Conservation (phyloP, 2,888 invertebrate genomes). For the Drosophila prolongata region DNA sequence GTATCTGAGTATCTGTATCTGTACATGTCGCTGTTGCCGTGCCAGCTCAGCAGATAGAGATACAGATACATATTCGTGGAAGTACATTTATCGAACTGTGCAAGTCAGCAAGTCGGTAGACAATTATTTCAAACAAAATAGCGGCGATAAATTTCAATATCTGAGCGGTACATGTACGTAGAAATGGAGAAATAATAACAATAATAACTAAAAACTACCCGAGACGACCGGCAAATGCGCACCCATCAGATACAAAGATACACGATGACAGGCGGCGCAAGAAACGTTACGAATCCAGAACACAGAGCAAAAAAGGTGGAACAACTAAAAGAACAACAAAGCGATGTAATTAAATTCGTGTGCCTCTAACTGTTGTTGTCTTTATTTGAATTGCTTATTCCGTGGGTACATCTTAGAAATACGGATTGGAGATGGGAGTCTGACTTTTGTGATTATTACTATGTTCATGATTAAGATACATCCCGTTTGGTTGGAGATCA, state of each 20-base stretch:
- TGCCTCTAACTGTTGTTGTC: slow-evolving; percentile 42
- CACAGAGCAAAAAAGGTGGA: slow-evolving; percentile 38
- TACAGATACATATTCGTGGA: slow-evolving; percentile 44
- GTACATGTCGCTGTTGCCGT: slow-evolving; percentile 11
- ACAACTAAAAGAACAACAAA: slow-evolving; percentile 49
- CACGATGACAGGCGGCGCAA: slow-evolving; percentile 36
- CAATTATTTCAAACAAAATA: slow-evolving; percentile 75
- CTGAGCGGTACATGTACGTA: slow-evolving; percentile 65
- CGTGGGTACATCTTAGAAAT: slow-evolving; percentile 19
- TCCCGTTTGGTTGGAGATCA: no score
- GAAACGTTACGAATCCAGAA: slow-evolving; percentile 34
- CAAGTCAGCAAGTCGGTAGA: slow-evolving; percentile 47
- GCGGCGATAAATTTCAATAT: slow-evolving; percentile 75
- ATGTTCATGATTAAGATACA: no score
- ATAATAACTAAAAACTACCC: slow-evolving; percentile 74
- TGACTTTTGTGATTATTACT: no score
- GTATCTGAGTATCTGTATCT: neutral
- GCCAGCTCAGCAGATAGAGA: slow-evolving; percentile 40
- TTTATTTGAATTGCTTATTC: slow-evolving; percentile 41
- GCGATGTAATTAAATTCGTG: slow-evolving; percentile 75
- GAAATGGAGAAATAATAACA: slow-evolving; percentile 78
- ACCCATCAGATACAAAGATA: slow-evolving; percentile 74
- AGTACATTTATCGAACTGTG: slow-evolving; percentile 64
- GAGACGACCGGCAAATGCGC: slow-evolving; percentile 27
- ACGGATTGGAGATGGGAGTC: neutral